Base-by-base conservation (phyloP, 2,888 invertebrate genomes). In the Lochmaea crataegi region DNA sequence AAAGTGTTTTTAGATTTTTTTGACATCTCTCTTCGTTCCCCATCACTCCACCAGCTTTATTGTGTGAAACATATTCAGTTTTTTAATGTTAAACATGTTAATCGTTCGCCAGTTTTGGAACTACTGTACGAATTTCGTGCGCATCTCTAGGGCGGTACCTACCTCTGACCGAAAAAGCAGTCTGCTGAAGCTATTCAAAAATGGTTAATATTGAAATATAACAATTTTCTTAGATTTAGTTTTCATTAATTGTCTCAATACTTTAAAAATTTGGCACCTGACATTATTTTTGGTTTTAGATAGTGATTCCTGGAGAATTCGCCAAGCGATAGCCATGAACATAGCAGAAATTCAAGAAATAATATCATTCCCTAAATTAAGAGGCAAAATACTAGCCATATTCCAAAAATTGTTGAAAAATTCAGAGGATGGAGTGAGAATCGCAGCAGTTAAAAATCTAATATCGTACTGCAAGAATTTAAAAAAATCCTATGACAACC, bases 271-370 rank as follows among this genome's bases (percentile, higher is more conserved):
- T 3, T 32, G 3, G 5, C 26, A 32, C 4, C 26, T 38, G 32
- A 38, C 7, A 38, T 38, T 56, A 10, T 64, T 22, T 68, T 57
- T 66, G 58, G 71, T 80, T 84, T 53, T 66, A 85, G 84, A 76
- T 58, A 82, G 83, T 64, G 42, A 74, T 7, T 85, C 85, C 0
- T 86, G 85, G 85, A 82, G 80, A 72, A 79, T 84, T 3, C 80
- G 84, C 9, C 84, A 84, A 69, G 76, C 79, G 67, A 71, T 85
- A 10, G 84, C 85, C 7, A 74, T 65, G 41, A 77, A 77, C 70
- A 82, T 85, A 38, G 80, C 81, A 18, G 76, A 80, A 6, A 77
- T 85, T 0, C 83, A 83, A 73, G 74, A 74, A 53, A 79, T 79
- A 1, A 80, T 83, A 10, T 79, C 78, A 0, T 79, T 78, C 45